Evolutionary conservation across 35 echinoderm and acorn worm species (phyloP), one percentile per base, ranked within the genome.

Genomic region (Acanthaster planci): DNA sequence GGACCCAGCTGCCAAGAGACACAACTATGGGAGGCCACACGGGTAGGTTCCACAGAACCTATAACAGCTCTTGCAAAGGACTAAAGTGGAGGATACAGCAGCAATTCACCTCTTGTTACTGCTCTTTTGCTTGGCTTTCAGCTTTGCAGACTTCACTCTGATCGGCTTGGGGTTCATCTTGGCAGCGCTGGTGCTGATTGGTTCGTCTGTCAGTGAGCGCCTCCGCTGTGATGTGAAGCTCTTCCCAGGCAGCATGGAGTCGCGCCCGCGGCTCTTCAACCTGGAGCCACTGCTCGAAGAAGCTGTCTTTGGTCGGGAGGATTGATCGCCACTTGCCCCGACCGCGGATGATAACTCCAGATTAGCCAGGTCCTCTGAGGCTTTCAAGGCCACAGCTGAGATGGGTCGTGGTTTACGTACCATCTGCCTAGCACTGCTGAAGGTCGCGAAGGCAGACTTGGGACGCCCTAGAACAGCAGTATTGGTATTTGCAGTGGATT

Each of bases 381-480:
- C 85, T 5, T 77, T 38, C 40, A 80, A 83, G 1, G 86, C 90
- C 30, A 52, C 90, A 5, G 67, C 78, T 37, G 82, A 60, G 31
- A 97, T 90, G n/a, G 47, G 80, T 23, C 67, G 78, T 23, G 87
- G 39, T 44, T 94, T 93, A 42, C 67, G 44, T 3, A 31, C 85
- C 54, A 84, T 78, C 38, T 87, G 85, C 54, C 89, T 84, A 5
- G 88, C 77, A 77, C 91, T 98, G 31, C 87, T 98, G 68, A 91
- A 98, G 8, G 95, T 98, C 0, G 95, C 92, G 82, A 93, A 98
- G 39, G 88, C 85, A 42, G 95, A 98, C 51, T 86, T 87, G 1
- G 95, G 95, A 75, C 95, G 84, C 5, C 95, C 95, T 17, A 98
- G 85, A 38, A 98, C 86, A 37, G 84, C 52, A 38, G 92, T 88